These are phyloP conservation scores for Caenorhabditis wallacei DNA, from an alignment of 2,888 invertebrate genomes.

Conservation along the genomic window DNA sequence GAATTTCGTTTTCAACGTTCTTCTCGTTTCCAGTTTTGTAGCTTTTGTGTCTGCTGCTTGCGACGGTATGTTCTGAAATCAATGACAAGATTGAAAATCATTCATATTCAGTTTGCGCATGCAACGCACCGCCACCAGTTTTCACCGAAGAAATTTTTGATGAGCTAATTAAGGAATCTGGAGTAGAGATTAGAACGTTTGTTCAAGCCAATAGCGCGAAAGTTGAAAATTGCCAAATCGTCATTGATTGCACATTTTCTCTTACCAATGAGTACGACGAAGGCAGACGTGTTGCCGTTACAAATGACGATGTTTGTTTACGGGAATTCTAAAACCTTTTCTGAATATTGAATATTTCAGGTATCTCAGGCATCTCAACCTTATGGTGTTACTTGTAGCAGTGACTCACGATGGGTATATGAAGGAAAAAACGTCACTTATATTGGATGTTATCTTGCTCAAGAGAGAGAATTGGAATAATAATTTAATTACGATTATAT, in stretches of 20 bases:
- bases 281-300: not conserved
- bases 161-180: not conserved
- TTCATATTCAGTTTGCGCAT: constrained; percentile 31
- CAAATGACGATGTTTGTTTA: too few species aligned
- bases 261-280: not conserved
- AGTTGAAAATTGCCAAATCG: constrained; percentile 5
- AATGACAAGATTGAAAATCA: not conserved
- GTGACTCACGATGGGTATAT: not conserved
- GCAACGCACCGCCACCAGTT: not conserved
- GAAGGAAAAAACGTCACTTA: not conserved
- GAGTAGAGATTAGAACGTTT: not conserved
- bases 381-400: not conserved
- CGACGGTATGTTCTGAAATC: not conserved
- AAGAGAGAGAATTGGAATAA: too few species aligned
- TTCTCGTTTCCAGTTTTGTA: constrained; percentile 18
- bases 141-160: not conserved
- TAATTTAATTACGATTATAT: too few species aligned
- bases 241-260: too few species aligned
- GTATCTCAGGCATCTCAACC: not conserved
- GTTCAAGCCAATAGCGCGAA: not conserved
- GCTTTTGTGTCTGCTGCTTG: constrained; percentile 26
- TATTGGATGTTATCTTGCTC: not conserved
- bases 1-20: constrained; percentile 15
- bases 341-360: too few species aligned
- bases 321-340: too few species aligned